Percentiles rank a stretch among this genome's conserved stretches.
phyloP scores from a whole-genome alignment of 2,888 invertebrate genomes.

The Drosophila prostipennis region DNA sequence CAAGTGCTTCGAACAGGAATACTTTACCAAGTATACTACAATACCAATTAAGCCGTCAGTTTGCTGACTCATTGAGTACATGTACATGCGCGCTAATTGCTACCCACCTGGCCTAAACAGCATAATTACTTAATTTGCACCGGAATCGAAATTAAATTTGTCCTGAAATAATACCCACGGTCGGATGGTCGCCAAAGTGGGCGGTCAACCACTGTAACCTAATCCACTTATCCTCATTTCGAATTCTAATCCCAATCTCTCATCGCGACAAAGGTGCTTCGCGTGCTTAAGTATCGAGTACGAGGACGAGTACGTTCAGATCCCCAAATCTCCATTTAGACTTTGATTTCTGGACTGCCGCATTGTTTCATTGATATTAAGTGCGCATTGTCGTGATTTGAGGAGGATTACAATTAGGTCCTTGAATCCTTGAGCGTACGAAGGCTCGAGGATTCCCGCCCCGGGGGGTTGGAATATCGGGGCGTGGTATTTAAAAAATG shows the following conservation, averaged over 20 bases:
- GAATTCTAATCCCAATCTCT: neutral
- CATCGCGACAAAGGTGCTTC: slow-evolving; percentile 7
- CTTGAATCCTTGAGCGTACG: neutral
- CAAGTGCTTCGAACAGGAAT: neutral
- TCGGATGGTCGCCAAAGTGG: neutral
- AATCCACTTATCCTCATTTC: neutral
- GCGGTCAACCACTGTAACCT: neutral
- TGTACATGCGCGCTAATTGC: neutral
- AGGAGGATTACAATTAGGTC: neutral
- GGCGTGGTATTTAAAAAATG: slow-evolving; percentile 18
- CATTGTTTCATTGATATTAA: slow-evolving; percentile 38
- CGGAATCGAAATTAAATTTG: slow-evolving; percentile 7
- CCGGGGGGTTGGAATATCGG: neutral
- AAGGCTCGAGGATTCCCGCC: neutral
- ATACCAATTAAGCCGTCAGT: slow-evolving; percentile 5
- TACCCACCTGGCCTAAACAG: neutral
- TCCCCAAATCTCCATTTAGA: slow-evolving; percentile 3
- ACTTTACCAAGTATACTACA: no score
- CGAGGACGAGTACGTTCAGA: neutral
- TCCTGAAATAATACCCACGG: neutral
- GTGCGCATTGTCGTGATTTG: slow-evolving; percentile 11
- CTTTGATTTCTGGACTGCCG: slow-evolving; percentile 20
- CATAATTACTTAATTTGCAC: slow-evolving; percentile 6
- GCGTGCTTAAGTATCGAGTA: slow-evolving; percentile 8
- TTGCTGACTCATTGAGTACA: neutral